Evolutionary conservation across 53 echinoderm and acorn worm genomes (phyloP).

Genomic region (Stichopus horrens): DNA sequence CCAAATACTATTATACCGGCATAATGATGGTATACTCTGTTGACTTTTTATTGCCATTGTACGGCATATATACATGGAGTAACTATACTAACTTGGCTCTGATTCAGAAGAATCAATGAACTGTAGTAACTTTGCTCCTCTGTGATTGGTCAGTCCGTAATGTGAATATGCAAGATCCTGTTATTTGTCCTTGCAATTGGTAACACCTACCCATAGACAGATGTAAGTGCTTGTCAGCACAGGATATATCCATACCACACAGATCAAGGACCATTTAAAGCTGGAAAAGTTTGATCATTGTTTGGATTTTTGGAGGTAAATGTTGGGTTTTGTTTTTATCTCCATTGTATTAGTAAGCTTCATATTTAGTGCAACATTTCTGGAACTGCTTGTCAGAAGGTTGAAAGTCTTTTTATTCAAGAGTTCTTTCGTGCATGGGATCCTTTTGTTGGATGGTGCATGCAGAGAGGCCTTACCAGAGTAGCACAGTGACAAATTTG

Average conservation of each 20-base stretch:
- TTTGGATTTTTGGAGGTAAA: background rate
- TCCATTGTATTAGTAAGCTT: too few species aligned
- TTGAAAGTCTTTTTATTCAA: too few species aligned
- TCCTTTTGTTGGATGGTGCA: too few species aligned
- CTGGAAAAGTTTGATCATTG: background rate
- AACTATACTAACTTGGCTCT: slow-evolving; percentile 1
- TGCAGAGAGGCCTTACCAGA: too few species aligned
- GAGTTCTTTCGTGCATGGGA: too few species aligned
- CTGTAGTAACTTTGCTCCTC: slow-evolving; percentile 36
- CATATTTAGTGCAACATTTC: too few species aligned
- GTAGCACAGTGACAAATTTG: too few species aligned
- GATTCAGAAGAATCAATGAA: slow-evolving; percentile 41
- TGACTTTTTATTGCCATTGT: background rate
- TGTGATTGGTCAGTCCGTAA: slow-evolving; percentile 6
- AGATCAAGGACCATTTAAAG: background rate
- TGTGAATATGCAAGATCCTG: slow-evolving; percentile 8
- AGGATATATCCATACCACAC: background rate
- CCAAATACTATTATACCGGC: too few species aligned
- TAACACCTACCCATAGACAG: background rate
- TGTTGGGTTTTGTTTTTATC: too few species aligned
- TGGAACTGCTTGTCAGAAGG: too few species aligned
- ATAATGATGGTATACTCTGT: too few species aligned
- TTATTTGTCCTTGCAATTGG: background rate
- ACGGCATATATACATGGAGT: background rate
- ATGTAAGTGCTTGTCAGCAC: background rate